Base-by-base conservation (phyloP, 2,797 vertebrate species). In the Ceyx erithaca region DNA sequence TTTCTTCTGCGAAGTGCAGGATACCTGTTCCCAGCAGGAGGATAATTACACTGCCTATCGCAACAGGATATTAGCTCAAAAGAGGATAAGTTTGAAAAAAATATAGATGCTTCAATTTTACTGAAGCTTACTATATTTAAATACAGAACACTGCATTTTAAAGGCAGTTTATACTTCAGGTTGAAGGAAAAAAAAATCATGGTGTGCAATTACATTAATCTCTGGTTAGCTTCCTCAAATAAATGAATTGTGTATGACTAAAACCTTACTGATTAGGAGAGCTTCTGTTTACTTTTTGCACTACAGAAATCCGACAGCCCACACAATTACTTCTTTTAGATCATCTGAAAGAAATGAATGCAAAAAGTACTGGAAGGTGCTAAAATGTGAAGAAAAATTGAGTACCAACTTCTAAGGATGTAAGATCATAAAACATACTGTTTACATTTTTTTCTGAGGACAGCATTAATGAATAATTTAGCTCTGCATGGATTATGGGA, bases 11-110 rank as follows among this genome's bases (percentile, higher is more conserved):
- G 85, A 84, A 81, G 40, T 89, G 81, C 5, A 10, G 84, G 80
- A 96, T 96, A 94, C 81, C 91, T 95, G 54, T 89, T 97, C 64
- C 62, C 90, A 95, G 87, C 79, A 93, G 91, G 67, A 95, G 54
- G 93, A 87, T 92, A 97, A 96, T 97, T 95, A 95, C 82, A 66
- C 55, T 92, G 89, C 87, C 64, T 93, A 33, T 79, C 54, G 89
- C 71, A 92, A 64, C 22, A 92, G 72, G 61, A 91, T 33, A 76
- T 87, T 92, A 92, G 41, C 15, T 80, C 70, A 93, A 80, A 90
- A 87, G 80, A 93, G 85, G 82, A 71, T 87, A 89, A 80, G 4
- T 19, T 21, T n/a, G 54, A 72, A 54, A 91, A 84, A 81, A 82
- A 49, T 5, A 59, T 0, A 70, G n/a, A 61, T 21, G 15, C 54